phyloP scores from a whole-genome alignment of 2,113 vertebrate species.

The Bubo scandiacus region DNA sequence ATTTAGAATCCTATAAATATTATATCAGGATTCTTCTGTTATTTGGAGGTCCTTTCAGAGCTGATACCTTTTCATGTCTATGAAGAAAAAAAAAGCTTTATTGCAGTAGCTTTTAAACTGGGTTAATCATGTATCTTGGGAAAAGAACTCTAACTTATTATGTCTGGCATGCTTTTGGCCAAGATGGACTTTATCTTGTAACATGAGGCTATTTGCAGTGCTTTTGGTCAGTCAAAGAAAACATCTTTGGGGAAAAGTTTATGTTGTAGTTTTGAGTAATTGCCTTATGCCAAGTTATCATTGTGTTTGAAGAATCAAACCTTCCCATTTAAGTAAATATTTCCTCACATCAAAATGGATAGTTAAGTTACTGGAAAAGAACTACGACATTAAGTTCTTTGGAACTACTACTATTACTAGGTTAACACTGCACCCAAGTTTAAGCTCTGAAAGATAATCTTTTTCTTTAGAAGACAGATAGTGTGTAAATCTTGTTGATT shows the following conservation, averaged over 20 bases:
- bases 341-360: background rate
- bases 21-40: background rate
- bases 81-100: background rate
- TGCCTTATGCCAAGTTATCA: background rate
- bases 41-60: background rate
- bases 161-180: background rate
- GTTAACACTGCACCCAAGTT: background rate
- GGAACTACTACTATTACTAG: background rate
- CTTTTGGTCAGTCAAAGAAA: background rate
- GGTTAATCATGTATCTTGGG: background rate
- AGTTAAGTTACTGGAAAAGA: background rate
- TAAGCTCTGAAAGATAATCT: background rate
- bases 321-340: background rate
- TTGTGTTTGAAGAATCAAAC: background rate
- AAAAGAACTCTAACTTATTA: background rate
- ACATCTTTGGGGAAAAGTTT: background rate
- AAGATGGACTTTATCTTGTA: background rate
- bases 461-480: background rate
- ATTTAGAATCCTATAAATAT: background rate
- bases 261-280: background rate
- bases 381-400: background rate
- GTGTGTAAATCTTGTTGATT: background rate
- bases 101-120: background rate
- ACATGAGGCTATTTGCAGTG: background rate
- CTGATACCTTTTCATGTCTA: background rate